Percentiles rank a stretch among this genome's conserved stretches.
Conservation (phyloP, 2,113 vertebrate species). For the human (Homo sapiens) region GRCh38 chr1:38094501-38095000, state of each 20-base stretch:
- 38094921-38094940: neutral
- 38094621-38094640: constrained; percentile 78
- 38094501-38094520: constrained; percentile 9
- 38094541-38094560: constrained; percentile 78
- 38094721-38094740: neutral
- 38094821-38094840: neutral
- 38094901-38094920: neutral
- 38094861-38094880: neutral
- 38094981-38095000: neutral
- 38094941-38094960: neutral
- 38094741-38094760: neutral
- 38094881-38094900: neutral
- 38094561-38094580: constrained; percentile 62
- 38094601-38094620: constrained; percentile 81
- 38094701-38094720: constrained; percentile 25
- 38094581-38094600: constrained; percentile 76
- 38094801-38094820: neutral
- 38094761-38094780: constrained; percentile 32
- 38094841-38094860: neutral
- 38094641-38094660: constrained; percentile 59
- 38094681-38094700: constrained; percentile 59
- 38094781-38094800: neutral
- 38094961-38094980: constrained; percentile 57
- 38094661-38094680: constrained; percentile 9
- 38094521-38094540: constrained; percentile 63